These are phyloP conservation scores for Nycticryphes semicollaris DNA, from an alignment of 2,113 vertebrate genomes.

Conservation along the genomic window DNA sequence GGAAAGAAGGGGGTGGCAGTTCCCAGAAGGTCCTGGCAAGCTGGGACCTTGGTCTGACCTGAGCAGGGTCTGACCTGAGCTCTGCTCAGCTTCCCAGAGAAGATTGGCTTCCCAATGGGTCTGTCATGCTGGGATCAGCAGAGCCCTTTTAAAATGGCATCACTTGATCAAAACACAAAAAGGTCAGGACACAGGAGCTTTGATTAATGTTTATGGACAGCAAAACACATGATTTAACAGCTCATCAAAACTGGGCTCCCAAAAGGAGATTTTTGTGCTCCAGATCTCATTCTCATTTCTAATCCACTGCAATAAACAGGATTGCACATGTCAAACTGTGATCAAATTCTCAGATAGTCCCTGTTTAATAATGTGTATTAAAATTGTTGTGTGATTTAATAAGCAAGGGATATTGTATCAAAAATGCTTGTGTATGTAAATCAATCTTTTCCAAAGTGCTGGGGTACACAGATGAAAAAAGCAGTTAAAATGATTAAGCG, in stretches of 20 bases:
- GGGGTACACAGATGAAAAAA: not conserved
- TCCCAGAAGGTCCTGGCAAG: not conserved
- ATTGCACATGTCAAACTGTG: not conserved
- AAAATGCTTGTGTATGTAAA: not conserved
- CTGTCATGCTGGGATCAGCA: not conserved
- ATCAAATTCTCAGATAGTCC: not conserved
- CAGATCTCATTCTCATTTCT: not conserved
- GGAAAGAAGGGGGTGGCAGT: not conserved
- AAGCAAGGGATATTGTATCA: not conserved
- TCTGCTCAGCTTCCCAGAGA: not conserved
- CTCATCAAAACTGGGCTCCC: not conserved
- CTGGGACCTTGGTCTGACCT: not conserved
- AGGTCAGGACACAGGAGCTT: not conserved
- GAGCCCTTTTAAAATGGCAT: not conserved
- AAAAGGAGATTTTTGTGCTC: not conserved
- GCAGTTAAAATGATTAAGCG: not conserved
- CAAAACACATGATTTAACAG: not conserved
- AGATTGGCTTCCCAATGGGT: not conserved
- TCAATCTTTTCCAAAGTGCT: not conserved
- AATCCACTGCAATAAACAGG: not conserved
- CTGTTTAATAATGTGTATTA: not conserved
- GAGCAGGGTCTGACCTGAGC: too few species aligned
- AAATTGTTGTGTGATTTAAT: not conserved
- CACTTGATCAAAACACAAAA: not conserved
- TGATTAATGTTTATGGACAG: not conserved